These are phyloP conservation scores for Trachelus iudaicus DNA, from an alignment of 2,888 invertebrate species.

Conservation along the genomic window DNA sequence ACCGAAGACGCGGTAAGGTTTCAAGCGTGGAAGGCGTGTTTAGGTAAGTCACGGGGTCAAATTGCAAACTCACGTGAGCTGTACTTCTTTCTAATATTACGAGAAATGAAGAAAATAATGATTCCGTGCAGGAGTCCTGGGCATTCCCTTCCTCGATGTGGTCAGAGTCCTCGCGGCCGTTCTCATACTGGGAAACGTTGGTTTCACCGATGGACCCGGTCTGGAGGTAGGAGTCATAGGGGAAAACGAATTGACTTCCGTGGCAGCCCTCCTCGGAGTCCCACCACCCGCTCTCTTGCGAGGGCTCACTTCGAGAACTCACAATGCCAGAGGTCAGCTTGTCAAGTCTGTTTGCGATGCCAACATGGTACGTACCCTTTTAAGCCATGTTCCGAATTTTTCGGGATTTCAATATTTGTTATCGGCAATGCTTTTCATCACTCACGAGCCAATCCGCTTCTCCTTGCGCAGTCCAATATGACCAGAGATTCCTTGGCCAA, in stretches of 20 bases:
- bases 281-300: conserved; percentile 80
- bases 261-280: conserved; percentile 85
- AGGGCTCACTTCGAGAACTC: conserved; percentile 85
- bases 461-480: conserved; percentile 75
- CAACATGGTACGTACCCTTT: conserved; percentile 71
- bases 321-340: conserved; percentile 81
- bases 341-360: conserved; percentile 85
- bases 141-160: conserved; percentile 94
- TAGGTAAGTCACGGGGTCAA: conserved; percentile 66
- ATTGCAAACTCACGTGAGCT: background rate
- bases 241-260: conserved; percentile 86
- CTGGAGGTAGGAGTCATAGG: conserved; percentile 83
- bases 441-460: conserved; percentile 17
- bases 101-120: too few relatives aligned
- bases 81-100: background rate
- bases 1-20: conserved; percentile 80
- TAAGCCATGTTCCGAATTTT: background rate
- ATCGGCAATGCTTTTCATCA: background rate
- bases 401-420: background rate
- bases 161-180: conserved; percentile 92
- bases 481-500: conserved; percentile 91
- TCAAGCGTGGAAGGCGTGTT: conserved; percentile 91
- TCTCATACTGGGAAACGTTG: conserved; percentile 90
- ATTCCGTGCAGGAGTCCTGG: conserved; percentile 74
- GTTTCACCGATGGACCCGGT: conserved; percentile 84